Base-by-base conservation (phyloP, 2,113 vertebrate species). In the Notothenia rossii region DNA sequence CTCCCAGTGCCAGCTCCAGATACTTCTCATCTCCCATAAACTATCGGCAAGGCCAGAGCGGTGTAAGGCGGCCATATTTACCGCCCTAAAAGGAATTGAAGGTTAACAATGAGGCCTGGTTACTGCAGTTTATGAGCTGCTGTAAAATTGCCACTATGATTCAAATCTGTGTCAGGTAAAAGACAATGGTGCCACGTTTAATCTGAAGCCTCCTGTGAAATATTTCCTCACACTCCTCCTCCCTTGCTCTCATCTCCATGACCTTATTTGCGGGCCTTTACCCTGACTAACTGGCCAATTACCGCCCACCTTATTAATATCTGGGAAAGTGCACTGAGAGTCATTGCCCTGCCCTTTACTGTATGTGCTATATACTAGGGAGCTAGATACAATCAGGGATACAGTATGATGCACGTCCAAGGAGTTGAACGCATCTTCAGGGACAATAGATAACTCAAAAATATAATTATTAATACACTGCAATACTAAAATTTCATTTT, bases 61-160 rank as follows among this genome's bases (percentile, higher is more conserved):
- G 73, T 83, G 80, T 68, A 63, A 60, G 71, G 82, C 60, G 25
- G 77, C 77, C 80, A 87, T 93, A 93, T 94, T 95, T 95, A 95
- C 85, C 81, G 89, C 90, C 84, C 72, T 2, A 85, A 74, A 91
- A 92, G 90, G 91, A 86, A 94, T 91, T 90, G 91, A 74, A 87
- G 91, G 93, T 94, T 92, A 94, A 94, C 91, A 94, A 91, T 88
- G 91, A 91, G 83, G 86, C 84, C 83, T 59, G 81, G 88, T 86
- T 85, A 73, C 82, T 79, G 81, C 49, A 72, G 70, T 95, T 94
- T 91, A 94, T 82, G 88, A 89, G 83, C 69, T 18, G 67, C 81
- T 54, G 79, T 93, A 89, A 93, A 91, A 88, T 90, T 89, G 81
- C 86, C 87, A 88, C 75, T 29, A 89, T 94, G 93, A 94, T 95